Evolutionary conservation across 92 coral and sea anemone species (phyloP), one percentile per base, ranked within the genome.

Genomic region (Plumapathes pennacea): DNA sequence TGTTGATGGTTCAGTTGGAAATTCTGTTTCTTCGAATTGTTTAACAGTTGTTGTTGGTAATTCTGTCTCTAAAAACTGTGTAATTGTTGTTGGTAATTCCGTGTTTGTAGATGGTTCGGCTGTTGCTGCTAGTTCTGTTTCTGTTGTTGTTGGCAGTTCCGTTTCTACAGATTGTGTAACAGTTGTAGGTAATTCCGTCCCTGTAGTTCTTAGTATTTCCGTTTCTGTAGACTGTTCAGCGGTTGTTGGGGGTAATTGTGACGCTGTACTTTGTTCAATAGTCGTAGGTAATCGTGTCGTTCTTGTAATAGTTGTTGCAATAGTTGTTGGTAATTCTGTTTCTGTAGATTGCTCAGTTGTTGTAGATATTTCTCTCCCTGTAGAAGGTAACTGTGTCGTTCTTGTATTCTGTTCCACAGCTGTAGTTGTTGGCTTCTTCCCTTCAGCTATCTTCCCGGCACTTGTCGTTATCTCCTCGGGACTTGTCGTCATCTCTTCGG

Each of bases 361-460:
- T n/a, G n/a, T n/a, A n/a, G n/a, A n/a, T n/a, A n/a, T n/a, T n/a
- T 8, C n/a, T 9, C 18, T 31, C 5, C 15, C 24, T 15, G 50
- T 76, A 12, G 76, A 71, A 24, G 59, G 23, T 31, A 21, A 11
- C 54, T 15, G 23, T 29, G 70, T 55, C 29, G 81, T 56, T n/a
- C n/a, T n/a, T n/a, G n/a, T n/a, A n/a, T n/a, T n/a, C n/a, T n/a
- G n/a, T n/a, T n/a, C n/a, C 10, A 10, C n/a, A 10, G 41, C 36
- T 45, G 63, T 56, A 3, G 63, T 27, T 37, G 41, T 10, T 37
- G 41, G n/a, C 10, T 10, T n/a, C 10, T 10, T 37, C n/a, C 10
- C 10, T 37, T 37, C 41, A n/a, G 41, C 50, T 5, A 25, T 56
- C 0, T 29, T 33, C 4, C 46, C 1, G 18, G 8, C 49, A 12